Percentiles rank a stretch among this genome's conserved stretches.
These are phyloP conservation scores for Rosalia funebris DNA, from an alignment of 2,888 invertebrate species.

Conservation along the genomic window DNA sequence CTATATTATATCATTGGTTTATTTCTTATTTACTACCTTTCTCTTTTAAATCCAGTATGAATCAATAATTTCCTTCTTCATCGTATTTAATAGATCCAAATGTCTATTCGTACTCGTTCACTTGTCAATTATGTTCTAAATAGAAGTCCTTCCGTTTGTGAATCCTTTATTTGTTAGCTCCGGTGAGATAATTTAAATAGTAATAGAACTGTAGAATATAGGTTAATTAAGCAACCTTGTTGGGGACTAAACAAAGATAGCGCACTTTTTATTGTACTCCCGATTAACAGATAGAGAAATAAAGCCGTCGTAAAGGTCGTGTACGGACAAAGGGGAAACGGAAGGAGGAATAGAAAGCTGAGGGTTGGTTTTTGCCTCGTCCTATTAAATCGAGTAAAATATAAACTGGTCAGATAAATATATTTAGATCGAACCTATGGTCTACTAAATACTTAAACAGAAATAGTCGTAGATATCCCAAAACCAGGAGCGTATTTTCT, in stretches of 20 bases:
- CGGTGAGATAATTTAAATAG: slow-evolving; percentile 14
- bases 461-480: too few species aligned
- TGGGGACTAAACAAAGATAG: slow-evolving; percentile 36
- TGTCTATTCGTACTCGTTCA: neutral
- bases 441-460: too few species aligned
- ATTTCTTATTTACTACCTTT: too few species aligned
- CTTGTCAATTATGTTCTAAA: neutral
- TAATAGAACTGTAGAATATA: slow-evolving; percentile 25
- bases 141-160: neutral
- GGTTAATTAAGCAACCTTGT: slow-evolving; percentile 40
- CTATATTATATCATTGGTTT: too few species aligned
- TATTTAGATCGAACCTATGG: too few species aligned
- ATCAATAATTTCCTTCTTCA: neutral
- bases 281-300: slow-evolving; percentile 41
- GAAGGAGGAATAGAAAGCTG: slow-evolving; percentile 5
- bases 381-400: too few species aligned
- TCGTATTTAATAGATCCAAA: neutral
- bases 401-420: too few species aligned
- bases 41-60: too few species aligned
- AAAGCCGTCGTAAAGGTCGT: slow-evolving; percentile 39
- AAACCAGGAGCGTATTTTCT: too few species aligned
- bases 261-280: slow-evolving; percentile 40
- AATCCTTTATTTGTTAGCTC: slow-evolving; percentile 3
- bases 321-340: neutral
- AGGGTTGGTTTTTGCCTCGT: neutral